Base-by-base conservation (phyloP, 2,888 invertebrate genomes). In the Melikaiella ostensackeni region DNA sequence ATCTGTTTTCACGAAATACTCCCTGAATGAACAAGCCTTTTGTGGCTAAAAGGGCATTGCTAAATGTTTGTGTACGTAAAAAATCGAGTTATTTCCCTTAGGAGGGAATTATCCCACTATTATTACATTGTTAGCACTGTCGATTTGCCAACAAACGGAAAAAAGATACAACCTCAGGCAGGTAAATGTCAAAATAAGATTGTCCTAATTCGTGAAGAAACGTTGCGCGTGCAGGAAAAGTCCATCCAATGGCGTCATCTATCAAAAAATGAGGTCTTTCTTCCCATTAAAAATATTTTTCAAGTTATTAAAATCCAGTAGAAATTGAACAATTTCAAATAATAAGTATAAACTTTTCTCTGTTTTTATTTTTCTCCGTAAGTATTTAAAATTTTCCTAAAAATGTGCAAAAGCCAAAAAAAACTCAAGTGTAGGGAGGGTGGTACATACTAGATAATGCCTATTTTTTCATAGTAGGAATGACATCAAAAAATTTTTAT, bases 51-150 rank as follows among this genome's bases (percentile, higher is more conserved):
- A 66, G 24, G 19, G 46, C 66, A 30, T 46, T 50, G 50, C 50
- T 27, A 70, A 66, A 70, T 30, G 27, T 50, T 70, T 70, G 70
- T 70, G 70, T 46, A 70, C 70, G 70, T 70, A 70, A 50, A 70
- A 70, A 70, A 70, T 70, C 70, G 70, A 9, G 46, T 70, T 70
- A 70, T 46, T 24, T 16, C 50, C 70, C 30, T 30, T 1, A 70
- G 70, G 30, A 70, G n/a, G 70, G 70, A 46, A 70, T 70, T 50
- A 70, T 57, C 30, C 30, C 42, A 66, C 66, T 46, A 70, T 70
- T 66, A 66, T 66, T 5, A 46, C 27, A 66, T 66, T 66, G 66
- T 70, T 30, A 3, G 27, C 27, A 24, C 38, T 64, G 27, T 66
- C n/a, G 30, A 70, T 70, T 46, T 46, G 66, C 66, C 19, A 70